Percentiles rank a stretch among this genome's conserved stretches.
Evolutionary conservation across 2,888 invertebrate species (phyloP).

Genomic region (Eumacrocentrus americanus): DNA sequence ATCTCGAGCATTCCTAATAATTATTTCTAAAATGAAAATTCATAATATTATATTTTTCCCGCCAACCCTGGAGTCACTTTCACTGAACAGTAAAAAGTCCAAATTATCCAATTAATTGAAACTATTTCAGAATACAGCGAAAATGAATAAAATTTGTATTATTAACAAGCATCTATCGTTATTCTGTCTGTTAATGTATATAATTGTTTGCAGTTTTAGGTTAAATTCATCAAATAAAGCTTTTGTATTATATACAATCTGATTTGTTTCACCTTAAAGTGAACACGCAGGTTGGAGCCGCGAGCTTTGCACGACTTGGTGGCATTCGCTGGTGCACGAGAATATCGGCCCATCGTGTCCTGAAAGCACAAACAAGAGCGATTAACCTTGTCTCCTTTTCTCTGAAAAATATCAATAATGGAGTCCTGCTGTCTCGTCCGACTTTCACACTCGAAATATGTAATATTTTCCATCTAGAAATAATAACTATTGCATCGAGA

Average conservation of each 20-base stretch:
- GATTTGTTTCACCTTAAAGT: slow-evolving; percentile 87
- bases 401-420: neutral
- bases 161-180: no score
- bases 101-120: neutral
- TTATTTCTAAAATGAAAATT: no score
- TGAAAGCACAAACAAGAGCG: no score
- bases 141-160: no score
- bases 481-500: slow-evolving; percentile 27
- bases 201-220: slow-evolving; percentile 36
- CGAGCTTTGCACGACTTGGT: slow-evolving; percentile 98
- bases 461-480: slow-evolving; percentile 19
- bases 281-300: slow-evolving; percentile 97
- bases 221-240: slow-evolving; percentile 36
- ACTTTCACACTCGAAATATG: slow-evolving; percentile 31
- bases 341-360: slow-evolving; percentile 96
- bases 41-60: no score
- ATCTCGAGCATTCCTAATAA: no score
- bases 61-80: no score
- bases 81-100: no score
- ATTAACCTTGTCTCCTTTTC: neutral
- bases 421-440: slow-evolving; percentile 36
- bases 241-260: neutral
- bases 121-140: no score
- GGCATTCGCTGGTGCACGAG: slow-evolving; percentile 94
- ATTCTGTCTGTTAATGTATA: neutral